Evolutionary conservation across 1,140 invertebrate genomes (phyloP).

Genomic region (Mercenaria mercenaria): DNA sequence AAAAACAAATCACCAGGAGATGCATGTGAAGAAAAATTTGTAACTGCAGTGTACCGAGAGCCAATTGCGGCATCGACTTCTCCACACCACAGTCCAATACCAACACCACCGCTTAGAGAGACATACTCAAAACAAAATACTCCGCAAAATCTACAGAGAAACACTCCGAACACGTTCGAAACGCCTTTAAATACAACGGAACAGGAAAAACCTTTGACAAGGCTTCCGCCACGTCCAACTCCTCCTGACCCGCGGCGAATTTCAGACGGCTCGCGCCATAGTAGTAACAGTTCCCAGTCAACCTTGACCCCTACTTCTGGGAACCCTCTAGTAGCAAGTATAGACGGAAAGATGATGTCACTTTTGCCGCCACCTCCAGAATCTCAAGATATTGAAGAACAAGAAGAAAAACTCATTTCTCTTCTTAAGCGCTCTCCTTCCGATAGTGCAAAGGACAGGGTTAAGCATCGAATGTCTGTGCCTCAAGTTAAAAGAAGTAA

Average conservation of each 20-base stretch:
- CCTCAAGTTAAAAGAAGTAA: constrained; percentile 71
- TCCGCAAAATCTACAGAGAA: constrained; percentile 17
- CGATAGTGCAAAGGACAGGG: constrained; percentile 63
- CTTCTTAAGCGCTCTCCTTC: constrained; percentile 63
- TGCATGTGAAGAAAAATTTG: constrained; percentile 77
- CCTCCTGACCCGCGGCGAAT: constrained; percentile 65
- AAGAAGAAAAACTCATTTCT: constrained; percentile 39
- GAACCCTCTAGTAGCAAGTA: constrained; percentile 77
- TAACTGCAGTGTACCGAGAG: constrained; percentile 80
- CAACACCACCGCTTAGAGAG: background rate
- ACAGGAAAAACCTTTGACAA: constrained; percentile 50
- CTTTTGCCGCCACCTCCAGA: constrained; percentile 71
- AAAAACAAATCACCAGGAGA: constrained; percentile 47
- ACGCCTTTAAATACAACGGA: background rate
- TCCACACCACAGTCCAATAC: constrained; percentile 67
- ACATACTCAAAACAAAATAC: background rate
- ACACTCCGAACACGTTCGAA: constrained; percentile 31
- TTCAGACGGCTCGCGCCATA: constrained; percentile 76
- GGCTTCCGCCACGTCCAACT: constrained; percentile 66
- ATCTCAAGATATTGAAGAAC: background rate
- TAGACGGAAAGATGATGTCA: constrained; percentile 83
- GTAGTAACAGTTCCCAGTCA: constrained; percentile 78
- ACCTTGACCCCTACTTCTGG: constrained; percentile 79
- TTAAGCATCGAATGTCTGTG: constrained; percentile 63
- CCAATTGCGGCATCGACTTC: constrained; percentile 76